phyloP scores from a whole-genome alignment of 2,113 vertebrate species.

The Aplodontia rufa region DNA sequence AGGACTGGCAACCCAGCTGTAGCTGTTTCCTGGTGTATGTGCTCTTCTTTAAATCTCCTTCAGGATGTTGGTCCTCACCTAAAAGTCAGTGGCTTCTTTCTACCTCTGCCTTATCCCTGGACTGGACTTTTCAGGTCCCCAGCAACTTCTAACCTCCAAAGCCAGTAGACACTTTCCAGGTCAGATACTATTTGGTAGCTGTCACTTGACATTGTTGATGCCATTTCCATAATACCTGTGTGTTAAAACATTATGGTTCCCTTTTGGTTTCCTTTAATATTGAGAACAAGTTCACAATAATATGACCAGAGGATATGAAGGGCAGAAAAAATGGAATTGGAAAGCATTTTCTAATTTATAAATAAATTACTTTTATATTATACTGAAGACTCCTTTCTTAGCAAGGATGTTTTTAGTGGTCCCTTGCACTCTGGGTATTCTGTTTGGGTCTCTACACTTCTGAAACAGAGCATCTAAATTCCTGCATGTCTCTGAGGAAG shows the following conservation, averaged over 20 bases:
- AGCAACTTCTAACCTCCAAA: background rate
- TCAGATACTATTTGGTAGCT: background rate
- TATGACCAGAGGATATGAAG: background rate
- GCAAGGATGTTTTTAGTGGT: too few species aligned
- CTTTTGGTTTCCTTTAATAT: background rate
- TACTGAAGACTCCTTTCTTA: background rate
- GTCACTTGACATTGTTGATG: background rate
- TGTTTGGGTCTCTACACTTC: background rate
- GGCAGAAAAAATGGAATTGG: background rate
- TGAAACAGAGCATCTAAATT: background rate
- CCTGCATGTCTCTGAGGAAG: background rate
- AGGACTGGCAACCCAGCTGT: background rate
- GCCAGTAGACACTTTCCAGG: background rate
- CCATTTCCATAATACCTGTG: background rate
- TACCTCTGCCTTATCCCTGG: too few species aligned
- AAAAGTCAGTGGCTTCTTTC: background rate
- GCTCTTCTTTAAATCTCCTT: too few species aligned
- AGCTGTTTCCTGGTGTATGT: background rate
- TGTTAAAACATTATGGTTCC: background rate
- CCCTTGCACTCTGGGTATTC: background rate
- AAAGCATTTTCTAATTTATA: background rate
- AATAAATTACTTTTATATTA: background rate
- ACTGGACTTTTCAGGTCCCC: background rate
- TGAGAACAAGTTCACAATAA: background rate
- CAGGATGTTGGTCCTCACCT: background rate